Evolutionary conservation across 2,888 invertebrate genomes (phyloP).

Genomic region (Hypercompe scribonia): DNA sequence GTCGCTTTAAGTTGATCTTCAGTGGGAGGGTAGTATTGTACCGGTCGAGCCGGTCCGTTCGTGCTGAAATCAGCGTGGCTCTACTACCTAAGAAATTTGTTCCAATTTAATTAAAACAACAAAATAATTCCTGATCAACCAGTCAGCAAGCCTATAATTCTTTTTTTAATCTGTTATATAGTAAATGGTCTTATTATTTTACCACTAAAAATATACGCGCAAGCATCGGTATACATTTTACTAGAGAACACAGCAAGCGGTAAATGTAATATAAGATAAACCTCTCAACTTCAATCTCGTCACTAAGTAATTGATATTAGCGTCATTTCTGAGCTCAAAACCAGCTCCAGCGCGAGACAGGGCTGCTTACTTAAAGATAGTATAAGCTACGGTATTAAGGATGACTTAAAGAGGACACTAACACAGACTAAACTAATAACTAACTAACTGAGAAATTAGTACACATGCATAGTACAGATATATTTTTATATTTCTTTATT

Average conservation of each 20-base stretch:
- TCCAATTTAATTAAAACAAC: no score
- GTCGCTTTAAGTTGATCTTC: no score
- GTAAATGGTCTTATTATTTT: no score
- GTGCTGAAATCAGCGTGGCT: no score
- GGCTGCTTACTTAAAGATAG: conserved; percentile 11
- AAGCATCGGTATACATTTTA: not conserved
- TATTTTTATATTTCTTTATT: no score
- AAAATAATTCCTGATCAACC: no score
- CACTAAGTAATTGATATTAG: not conserved
- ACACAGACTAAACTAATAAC: not conserved
- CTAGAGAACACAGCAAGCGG: not conserved
- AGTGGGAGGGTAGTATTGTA: no score
- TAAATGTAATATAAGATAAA: not conserved
- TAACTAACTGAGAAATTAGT: not conserved
- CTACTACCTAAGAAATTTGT: no score
- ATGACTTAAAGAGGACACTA: not conserved
- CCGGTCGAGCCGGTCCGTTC: no score
- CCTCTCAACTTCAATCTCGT: not conserved
- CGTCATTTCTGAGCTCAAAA: conserved; percentile 6
- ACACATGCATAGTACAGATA: not conserved
- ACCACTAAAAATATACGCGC: no score
- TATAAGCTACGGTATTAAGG: conserved; percentile 9
- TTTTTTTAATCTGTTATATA: no score
- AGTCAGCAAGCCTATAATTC: no score
- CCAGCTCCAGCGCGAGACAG: not conserved